Evolutionary conservation across 2,888 invertebrate species (phyloP).

Genomic region (Aquatica leii): DNA sequence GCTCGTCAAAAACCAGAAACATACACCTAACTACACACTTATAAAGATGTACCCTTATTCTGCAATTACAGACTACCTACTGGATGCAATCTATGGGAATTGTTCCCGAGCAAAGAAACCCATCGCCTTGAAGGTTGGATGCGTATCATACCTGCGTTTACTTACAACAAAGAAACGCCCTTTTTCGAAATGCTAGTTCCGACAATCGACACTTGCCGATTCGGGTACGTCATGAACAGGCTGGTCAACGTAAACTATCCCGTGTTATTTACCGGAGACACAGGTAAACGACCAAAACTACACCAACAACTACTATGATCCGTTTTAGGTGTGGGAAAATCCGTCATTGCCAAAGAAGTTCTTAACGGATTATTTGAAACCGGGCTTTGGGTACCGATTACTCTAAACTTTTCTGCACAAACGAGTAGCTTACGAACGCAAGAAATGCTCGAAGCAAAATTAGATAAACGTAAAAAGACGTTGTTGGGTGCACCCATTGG

Average conservation of each 20-base stretch:
- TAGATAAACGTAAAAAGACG: conserved; percentile 83
- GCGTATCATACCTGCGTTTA: conserved; percentile 78
- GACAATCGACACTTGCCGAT: conserved; percentile 89
- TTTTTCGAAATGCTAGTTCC: conserved; percentile 93
- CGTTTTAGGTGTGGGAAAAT: conserved; percentile 94
- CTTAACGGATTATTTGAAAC: conserved; percentile 70
- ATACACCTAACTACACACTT: no score
- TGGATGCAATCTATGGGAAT: conserved; percentile 76
- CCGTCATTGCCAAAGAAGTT: conserved; percentile 81
- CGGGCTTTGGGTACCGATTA: conserved; percentile 75
- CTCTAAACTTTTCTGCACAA: conserved; percentile 91
- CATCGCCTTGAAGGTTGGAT: conserved; percentile 79
- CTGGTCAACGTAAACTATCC: conserved; percentile 77
- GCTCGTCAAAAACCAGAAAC: no score
- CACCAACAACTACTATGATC: no score
- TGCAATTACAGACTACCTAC: conserved; percentile 75
- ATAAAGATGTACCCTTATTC: no score
- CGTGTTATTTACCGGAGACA: conserved; percentile 89
- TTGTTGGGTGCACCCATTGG: conserved; percentile 84
- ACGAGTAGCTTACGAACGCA: conserved; percentile 85
- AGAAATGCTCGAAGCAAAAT: conserved; percentile 84
- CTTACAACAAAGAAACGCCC: conserved; percentile 73
- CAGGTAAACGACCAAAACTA: no score
- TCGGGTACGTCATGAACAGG: conserved; percentile 81
- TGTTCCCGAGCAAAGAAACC: conserved; percentile 76